A percentile compares a stretch with the other conserved stretches of the same genome.
These are phyloP conservation scores for Leucoma salicis DNA, from an alignment of 2,888 invertebrate genomes.

Conservation along the genomic window DNA sequence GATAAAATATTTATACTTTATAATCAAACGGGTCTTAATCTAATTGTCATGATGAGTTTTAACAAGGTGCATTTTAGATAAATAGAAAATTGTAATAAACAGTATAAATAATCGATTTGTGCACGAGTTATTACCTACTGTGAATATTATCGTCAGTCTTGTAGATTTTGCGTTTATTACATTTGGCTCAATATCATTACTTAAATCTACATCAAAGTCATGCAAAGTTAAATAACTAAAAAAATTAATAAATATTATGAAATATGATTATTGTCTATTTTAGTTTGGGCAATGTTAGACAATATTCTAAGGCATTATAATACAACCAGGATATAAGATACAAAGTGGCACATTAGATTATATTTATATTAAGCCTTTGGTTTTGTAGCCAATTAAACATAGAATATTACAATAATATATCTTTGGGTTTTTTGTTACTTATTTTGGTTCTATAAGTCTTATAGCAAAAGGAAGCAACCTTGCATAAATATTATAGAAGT, in stretches of 20 bases:
- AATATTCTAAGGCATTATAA: conserved; percentile 55
- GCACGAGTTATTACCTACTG: conserved; percentile 76
- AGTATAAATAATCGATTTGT: conserved; percentile 57
- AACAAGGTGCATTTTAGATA: conserved; percentile 77
- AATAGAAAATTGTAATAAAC: conserved; percentile 60
- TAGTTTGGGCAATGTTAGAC: conserved; percentile 46
- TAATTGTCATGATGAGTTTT: conserved; percentile 82
- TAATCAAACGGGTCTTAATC: conserved; percentile 67
- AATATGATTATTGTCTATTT: conserved; percentile 46
- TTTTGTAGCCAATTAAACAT: conserved; percentile 62
- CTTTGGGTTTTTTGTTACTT: conserved; percentile 47
- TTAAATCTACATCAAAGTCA: conserved; percentile 72
- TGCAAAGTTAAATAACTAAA: conserved; percentile 69
- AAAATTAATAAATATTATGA: conserved; percentile 69
- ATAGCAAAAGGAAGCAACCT: conserved; percentile 19
- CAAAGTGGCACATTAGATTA: conserved; percentile 66
- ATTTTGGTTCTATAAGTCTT: conserved; percentile 36
- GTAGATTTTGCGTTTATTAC: conserved; percentile 75
- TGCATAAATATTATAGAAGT: conserved; percentile 19
- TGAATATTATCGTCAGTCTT: conserved; percentile 82
- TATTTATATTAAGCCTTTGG: conserved; percentile 63
- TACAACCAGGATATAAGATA: conserved; percentile 63
- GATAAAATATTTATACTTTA: conserved; percentile 68
- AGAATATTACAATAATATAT: conserved; percentile 36
- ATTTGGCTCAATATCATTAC: conserved; percentile 74